phyloP scores from a whole-genome alignment of 2,113 vertebrate species.

The Apodemus speciosus region DNA sequence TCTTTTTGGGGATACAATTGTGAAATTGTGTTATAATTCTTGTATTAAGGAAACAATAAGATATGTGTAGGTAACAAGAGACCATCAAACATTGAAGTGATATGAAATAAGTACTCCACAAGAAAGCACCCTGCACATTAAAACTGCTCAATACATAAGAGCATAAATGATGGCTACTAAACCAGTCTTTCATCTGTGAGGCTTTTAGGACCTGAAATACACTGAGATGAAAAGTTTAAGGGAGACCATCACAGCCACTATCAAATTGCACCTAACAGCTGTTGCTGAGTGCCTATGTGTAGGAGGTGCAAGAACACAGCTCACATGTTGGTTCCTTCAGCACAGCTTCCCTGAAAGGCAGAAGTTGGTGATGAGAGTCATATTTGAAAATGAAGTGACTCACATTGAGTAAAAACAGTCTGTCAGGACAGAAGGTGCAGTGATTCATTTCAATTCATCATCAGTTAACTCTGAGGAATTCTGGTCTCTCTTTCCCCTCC shows the following conservation, averaged over 20 bases:
- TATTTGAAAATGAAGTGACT: slow-evolving; percentile 21
- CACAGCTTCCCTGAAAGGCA: neutral
- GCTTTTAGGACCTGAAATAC: neutral
- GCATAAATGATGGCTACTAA: neutral
- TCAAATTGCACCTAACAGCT: slow-evolving; percentile 9
- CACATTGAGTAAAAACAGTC: neutral
- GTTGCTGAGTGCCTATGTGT: neutral
- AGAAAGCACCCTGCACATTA: neutral
- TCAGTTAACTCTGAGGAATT: neutral
- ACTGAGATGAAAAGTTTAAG: neutral
- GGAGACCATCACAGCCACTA: neutral
- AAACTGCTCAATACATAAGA: neutral
- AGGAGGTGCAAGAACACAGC: slow-evolving; percentile 38
- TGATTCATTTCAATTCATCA: neutral
- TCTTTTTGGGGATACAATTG: neutral
- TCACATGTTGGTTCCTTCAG: neutral
- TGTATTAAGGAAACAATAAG: neutral
- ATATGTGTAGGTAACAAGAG: neutral
- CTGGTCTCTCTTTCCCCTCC: neutral
- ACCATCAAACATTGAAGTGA: neutral
- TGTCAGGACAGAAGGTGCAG: neutral
- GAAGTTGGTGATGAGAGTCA: slow-evolving; percentile 13
- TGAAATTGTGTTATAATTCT: neutral
- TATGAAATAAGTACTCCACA: neutral
- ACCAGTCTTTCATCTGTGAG: neutral